Percentiles rank a stretch among this genome's conserved stretches.
phyloP scores from a whole-genome alignment of 2,888 invertebrate species.

The Bruchidius siliquastri region DNA sequence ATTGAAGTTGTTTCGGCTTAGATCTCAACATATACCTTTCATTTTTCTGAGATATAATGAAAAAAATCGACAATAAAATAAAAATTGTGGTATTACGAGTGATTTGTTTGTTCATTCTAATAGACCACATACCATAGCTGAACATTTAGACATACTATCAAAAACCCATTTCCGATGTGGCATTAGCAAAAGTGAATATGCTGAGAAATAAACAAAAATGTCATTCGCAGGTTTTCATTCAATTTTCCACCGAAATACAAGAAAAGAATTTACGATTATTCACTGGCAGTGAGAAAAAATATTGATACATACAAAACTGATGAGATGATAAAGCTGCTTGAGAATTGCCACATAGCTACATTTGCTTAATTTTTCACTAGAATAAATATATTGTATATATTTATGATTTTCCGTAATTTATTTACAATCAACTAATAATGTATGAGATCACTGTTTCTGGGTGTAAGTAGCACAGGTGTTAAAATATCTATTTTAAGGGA shows the following conservation, averaged over 20 bases:
- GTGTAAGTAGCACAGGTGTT: conserved; percentile 23
- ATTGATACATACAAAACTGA: neutral
- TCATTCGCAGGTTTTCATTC: no score
- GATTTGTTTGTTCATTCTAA: no score
- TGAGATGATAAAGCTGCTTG: neutral
- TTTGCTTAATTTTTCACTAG: conserved; percentile 13
- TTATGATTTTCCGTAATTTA: conserved; percentile 23
- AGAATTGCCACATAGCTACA: conserved; percentile 14
- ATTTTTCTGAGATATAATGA: neutral
- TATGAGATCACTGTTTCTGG: conserved; percentile 41
- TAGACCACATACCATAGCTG: no score
- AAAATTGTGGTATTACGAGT: no score
- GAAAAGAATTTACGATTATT: neutral
- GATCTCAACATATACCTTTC: no score
- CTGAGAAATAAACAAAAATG: no score
- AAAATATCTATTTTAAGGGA: conserved; percentile 5
- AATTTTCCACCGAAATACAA: neutral
- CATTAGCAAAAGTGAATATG: no score
- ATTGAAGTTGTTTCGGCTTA: no score
- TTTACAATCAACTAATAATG: conserved; percentile 32
- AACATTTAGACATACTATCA: no score
- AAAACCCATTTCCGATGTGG: no score
- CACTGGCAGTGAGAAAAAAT: neutral
- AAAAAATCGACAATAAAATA: no score
- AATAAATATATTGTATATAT: conserved; percentile 32